These are phyloP conservation scores for Hippocampus guttulatus DNA, from an alignment of 2,113 vertebrate species.

Conservation along the genomic window DNA sequence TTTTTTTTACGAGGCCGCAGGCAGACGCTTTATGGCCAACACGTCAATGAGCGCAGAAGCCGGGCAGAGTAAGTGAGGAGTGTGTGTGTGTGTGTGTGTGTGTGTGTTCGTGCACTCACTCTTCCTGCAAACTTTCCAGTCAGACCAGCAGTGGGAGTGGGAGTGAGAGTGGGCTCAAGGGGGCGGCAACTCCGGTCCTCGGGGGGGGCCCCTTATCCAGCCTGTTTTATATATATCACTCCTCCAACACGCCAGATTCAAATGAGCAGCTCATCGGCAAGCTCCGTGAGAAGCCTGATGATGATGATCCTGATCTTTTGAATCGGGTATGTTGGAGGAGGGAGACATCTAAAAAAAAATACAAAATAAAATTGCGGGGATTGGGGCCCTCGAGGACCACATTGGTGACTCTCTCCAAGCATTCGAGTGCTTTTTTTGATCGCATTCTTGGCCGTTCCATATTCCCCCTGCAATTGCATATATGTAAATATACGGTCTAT, in stretches of 20 bases:
- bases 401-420: not conserved
- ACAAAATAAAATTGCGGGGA: too few species aligned
- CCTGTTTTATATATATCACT: too few species aligned
- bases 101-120: not conserved
- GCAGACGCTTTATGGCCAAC: constrained; percentile 11
- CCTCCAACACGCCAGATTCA: too few species aligned
- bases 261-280: too few species aligned
- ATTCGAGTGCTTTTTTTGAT: not conserved
- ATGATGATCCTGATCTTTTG: too few species aligned
- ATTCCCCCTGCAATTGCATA: not conserved
- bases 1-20: constrained; percentile 34
- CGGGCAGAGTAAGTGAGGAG: not conserved
- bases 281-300: too few species aligned
- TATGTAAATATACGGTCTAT: not conserved
- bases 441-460: not conserved
- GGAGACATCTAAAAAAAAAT: too few species aligned
- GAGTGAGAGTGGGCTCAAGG: not conserved
- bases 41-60: constrained; percentile 24
- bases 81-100: not conserved
- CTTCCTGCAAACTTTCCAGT: not conserved
- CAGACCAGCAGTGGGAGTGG: not conserved
- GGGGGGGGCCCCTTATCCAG: too few species aligned
- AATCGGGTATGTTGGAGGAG: too few species aligned
- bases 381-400: too few species aligned
- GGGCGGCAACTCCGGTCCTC: too few species aligned